Base-by-base conservation (phyloP, 2,113 vertebrate species). In the Daboia siamensis region DNA sequence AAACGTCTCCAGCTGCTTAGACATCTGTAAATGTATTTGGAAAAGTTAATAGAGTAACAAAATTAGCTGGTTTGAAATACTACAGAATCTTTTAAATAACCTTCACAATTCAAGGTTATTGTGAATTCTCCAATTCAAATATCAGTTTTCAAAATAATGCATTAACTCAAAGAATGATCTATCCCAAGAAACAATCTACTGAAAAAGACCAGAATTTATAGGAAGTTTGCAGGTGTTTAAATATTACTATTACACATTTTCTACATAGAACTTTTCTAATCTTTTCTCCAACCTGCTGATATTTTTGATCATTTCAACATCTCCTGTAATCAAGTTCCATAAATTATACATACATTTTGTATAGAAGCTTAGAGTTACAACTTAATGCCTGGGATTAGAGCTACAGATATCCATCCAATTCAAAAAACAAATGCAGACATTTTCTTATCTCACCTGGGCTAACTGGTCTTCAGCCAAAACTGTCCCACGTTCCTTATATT, bases 401-500 rank as follows among this genome's bases (percentile, higher is more conserved):
- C 84, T 26, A 86, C 44, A 69, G 10, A 10, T 29, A 29, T 48
- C 61, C 59, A 26, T 44, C 9, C 11, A 88, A 13, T 3, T n/a
- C 39, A 21, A 90, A 64, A 33, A 61, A 39, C 86, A 55, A 56
- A 52, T 39, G 13, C 12, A 24, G 56, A 15, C 20, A 17, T 7
- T 17, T 0, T 0, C 1, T 0, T 23, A 5, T 93, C 97, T 97
- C 96, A 99, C 99, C 98, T 99, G 99, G 0, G 96, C 98, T 96
- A 99, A 98, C 87, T 99, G 99, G 93, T 99, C 99, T 89, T 99
- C 99, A 0, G 99, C 99, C 56, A 99, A 95, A 93, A 99, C 99
- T 1, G 91, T 99, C n/a, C 99, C 99, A 90, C 99, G 98, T 95
- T 99, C 99, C 96, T 99, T 99, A 96, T 99, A 99, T 96, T 98